Evolutionary conservation across 2,888 invertebrate species (phyloP).

Genomic region (Dysmachus trigonus): DNA sequence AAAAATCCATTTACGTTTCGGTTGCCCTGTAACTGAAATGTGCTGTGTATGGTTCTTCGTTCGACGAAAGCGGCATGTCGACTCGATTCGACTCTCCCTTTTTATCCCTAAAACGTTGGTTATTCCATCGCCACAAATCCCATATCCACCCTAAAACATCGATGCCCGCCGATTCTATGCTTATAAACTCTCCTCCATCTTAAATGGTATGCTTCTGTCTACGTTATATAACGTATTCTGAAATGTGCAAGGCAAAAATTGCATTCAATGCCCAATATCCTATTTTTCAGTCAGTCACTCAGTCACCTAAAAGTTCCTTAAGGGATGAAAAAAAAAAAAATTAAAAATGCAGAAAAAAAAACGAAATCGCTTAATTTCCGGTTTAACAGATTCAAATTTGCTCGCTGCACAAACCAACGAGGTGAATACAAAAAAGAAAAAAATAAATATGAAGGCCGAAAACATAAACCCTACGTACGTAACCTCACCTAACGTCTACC

Average conservation of each 20-base stretch:
- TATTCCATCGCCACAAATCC: not conserved
- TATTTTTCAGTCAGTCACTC: not conserved
- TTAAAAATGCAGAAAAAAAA: not conserved
- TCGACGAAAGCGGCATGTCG: not conserved
- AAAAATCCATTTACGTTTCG: not conserved
- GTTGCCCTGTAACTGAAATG: not conserved
- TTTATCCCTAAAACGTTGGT: not conserved
- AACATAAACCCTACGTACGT: slow-evolving; percentile 1
- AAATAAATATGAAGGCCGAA: not conserved
- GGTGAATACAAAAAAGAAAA: not conserved
- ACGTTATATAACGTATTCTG: not conserved
- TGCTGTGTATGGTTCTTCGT: not conserved
- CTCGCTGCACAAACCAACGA: slow-evolving; percentile 10
- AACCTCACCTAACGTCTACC: not conserved
- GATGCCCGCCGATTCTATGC: not conserved
- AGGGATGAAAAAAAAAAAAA: not conserved
- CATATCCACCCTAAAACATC: slow-evolving; percentile 4
- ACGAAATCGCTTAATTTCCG: slow-evolving; percentile 1
- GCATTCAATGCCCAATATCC: slow-evolving; percentile 1
- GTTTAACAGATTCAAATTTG: slow-evolving; percentile 35
- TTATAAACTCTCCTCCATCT: no score
- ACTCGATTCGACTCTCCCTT: no score
- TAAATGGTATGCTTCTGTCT: not conserved
- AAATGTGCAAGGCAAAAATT: slow-evolving; percentile 34
- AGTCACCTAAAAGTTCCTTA: not conserved